Conservation (phyloP, 2,888 invertebrate species). For the Pseudeuparius sepicola region DNA sequence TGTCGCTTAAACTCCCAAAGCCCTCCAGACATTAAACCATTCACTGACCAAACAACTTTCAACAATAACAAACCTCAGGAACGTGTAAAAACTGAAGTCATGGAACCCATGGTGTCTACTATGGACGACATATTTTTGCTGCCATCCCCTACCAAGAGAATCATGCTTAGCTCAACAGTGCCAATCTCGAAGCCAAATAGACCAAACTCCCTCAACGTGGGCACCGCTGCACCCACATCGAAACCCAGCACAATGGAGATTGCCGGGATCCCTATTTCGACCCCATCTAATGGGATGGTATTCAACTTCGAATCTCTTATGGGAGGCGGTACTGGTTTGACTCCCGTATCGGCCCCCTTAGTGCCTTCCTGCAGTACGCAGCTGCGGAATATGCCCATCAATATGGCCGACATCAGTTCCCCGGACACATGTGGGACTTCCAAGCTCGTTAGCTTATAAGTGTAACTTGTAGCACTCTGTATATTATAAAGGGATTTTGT, state of each 20-base stretch:
- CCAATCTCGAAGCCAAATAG: conserved; percentile 48
- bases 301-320: conserved; percentile 89
- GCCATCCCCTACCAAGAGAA: conserved; percentile 33
- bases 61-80: conserved; percentile 35
- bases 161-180: conserved; percentile 36
- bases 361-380: conserved; percentile 66
- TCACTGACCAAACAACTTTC: conserved; percentile 28
- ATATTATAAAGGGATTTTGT: conserved; percentile 1
- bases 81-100: conserved; percentile 48
- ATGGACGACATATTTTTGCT: conserved; percentile 40
- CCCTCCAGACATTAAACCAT: conserved; percentile 46
- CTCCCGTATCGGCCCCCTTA: conserved; percentile 68
- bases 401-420: conserved; percentile 47
- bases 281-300: conserved; percentile 77
- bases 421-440: conserved; percentile 65
- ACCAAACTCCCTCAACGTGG: conserved; percentile 64
- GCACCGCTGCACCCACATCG: conserved; percentile 40
- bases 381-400: conserved; percentile 54
- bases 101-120: conserved; percentile 37
- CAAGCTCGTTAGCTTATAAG: conserved; percentile 77
- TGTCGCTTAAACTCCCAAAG: conserved; percentile 56
- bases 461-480: conserved; percentile 5
- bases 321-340: conserved; percentile 87
- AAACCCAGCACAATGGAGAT: conserved; percentile 24
- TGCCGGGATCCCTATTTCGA: conserved; percentile 69